phyloP scores from a whole-genome alignment of 2,888 invertebrate genomes.

The Andrena camellia region DNA sequence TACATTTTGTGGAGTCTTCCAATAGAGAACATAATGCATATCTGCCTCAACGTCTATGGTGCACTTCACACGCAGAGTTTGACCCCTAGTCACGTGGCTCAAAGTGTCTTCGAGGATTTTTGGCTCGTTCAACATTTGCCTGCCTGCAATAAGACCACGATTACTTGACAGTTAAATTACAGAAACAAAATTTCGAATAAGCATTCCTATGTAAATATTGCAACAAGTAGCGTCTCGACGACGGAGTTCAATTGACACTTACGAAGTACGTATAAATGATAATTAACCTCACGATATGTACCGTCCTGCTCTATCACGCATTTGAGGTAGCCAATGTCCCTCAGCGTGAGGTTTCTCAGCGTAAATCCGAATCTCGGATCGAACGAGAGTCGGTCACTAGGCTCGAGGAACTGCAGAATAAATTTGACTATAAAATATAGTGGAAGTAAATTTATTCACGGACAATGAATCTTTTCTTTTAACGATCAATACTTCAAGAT shows the following conservation, averaged over 20 bases:
- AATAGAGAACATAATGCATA: constrained; percentile 68
- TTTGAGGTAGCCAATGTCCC: constrained; percentile 68
- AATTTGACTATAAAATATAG: not conserved
- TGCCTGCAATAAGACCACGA: constrained; percentile 43
- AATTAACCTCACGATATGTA: constrained; percentile 32
- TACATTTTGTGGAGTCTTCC: constrained; percentile 72
- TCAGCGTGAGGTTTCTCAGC: constrained; percentile 79
- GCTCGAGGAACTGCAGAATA: constrained; percentile 74
- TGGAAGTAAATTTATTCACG: not conserved
- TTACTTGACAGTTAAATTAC: not conserved
- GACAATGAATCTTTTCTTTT: not conserved
- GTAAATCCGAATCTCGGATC: constrained; percentile 86
- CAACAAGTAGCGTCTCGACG: not conserved
- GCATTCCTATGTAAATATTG: not conserved
- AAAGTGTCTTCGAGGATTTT: constrained; percentile 66
- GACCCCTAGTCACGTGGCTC: constrained; percentile 76
- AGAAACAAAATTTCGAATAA: not conserved
- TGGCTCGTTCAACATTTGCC: constrained; percentile 59
- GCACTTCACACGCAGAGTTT: constrained; percentile 77
- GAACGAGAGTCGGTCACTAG: constrained; percentile 77
- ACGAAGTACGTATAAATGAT: constrained; percentile 56
- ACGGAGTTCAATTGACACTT: constrained; percentile 48
- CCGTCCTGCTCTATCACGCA: constrained; percentile 38
- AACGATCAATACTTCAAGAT: not conserved
- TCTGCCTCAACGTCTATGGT: constrained; percentile 62